Base-by-base conservation (phyloP, 2,888 invertebrate species). In the Drosophila pegasa region DNA sequence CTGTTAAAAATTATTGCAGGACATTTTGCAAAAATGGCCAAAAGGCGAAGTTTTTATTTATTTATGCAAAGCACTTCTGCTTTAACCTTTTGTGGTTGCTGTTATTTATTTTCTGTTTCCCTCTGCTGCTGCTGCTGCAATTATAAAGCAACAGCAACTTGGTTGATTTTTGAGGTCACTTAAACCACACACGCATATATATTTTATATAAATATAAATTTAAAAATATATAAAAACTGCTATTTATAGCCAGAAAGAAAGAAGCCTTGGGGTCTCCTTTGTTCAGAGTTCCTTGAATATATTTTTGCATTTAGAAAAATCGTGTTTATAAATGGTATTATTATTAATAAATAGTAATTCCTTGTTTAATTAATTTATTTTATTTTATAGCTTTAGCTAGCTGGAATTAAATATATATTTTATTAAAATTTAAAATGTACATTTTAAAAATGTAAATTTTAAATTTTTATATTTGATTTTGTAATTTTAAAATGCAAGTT, bases 1-100 rank as follows among this genome's bases (percentile, higher is more conserved):
- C 70, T 77, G 62, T 75, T 71, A 59, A 85, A 85, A 85, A 80
- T 83, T 82, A 82, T 83, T 80, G 74, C 86, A 83, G 83, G 83
- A 83, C 83, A 86, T 86, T 86, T 83, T 80, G 51, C 69, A 73
- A 75, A 73, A 82, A 82, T 60, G 78, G 69, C 75, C 69, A 77
- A 78, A 71, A 84, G 81, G 78, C 71, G 37, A 75, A 74, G 65
- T 62, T 51, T 71, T 69, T 78, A 64, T 72, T 69, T 75, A 68
- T 71, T 75, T 72, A 71, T 75, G 67, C 71, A 67, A 71, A 75
- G 47, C 79, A 71, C 52, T 68, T 18, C 27, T 7, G 27, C 27
- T 59, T 54, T 48, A 12, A 12, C 48, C 47, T 71, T 57, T 51
- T 43, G 20, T 48, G 35, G 3, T 60, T 63, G 55, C 38, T 50